A percentile compares a stretch with the other conserved stretches of the same genome.
Conservation (phyloP, 2,888 invertebrate species). For the Rhogogaster chlorosoma region DNA sequence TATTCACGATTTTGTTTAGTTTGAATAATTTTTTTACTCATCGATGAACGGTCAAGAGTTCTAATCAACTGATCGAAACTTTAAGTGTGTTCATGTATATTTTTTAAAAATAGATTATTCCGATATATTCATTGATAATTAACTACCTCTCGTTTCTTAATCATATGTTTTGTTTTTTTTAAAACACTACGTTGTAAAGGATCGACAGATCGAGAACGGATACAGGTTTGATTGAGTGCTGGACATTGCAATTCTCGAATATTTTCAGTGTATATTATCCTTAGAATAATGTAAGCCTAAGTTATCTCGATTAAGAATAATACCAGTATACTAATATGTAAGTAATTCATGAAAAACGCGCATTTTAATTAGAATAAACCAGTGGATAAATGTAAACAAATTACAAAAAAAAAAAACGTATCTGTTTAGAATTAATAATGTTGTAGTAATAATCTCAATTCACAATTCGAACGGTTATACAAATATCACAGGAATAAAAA, state of each 20-base stretch:
- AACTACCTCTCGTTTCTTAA: neutral
- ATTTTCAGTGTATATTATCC: neutral
- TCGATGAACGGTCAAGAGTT: neutral
- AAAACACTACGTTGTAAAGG: neutral
- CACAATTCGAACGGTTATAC: neutral
- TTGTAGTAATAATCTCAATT: neutral
- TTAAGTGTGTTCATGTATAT: neutral
- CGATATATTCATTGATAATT: neutral
- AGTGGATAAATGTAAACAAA: neutral
- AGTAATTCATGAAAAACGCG: neutral
- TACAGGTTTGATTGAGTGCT: conserved; percentile 16
- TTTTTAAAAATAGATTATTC: too few species aligned
- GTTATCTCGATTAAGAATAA: conserved; percentile 3
- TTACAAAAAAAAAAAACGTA: neutral
- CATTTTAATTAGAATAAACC: neutral
- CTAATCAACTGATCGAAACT: neutral
- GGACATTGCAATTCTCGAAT: conserved; percentile 31
- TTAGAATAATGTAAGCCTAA: neutral
- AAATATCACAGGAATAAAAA: neutral
- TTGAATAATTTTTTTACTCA: neutral
- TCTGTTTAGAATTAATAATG: neutral
- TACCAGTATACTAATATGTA: neutral
- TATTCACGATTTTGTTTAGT: neutral
- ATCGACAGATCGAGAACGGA: neutral
- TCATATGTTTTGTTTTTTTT: neutral